phyloP scores from a whole-genome alignment of 2,888 invertebrate species.

The Pyrocoelia pectoralis region DNA sequence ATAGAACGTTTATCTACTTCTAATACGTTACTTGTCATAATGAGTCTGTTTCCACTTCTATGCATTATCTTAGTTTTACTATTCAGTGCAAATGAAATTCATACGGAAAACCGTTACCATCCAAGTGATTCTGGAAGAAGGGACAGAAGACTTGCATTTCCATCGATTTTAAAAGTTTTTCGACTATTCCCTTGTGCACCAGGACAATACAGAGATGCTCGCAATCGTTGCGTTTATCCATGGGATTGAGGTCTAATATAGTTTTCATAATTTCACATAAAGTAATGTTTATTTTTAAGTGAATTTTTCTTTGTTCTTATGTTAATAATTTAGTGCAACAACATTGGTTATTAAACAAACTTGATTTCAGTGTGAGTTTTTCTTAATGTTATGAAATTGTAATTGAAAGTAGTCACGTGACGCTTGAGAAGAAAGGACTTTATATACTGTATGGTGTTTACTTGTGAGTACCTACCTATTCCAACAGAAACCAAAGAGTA shows the following conservation, averaged over 20 bases:
- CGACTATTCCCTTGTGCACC: neutral
- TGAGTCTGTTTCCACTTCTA: neutral
- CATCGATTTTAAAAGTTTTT: neutral
- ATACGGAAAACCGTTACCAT: neutral
- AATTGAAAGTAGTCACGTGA: no score
- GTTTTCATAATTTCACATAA: no score
- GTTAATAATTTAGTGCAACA: no score
- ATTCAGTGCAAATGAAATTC: neutral
- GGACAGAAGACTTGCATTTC: neutral
- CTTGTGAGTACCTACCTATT: no score
- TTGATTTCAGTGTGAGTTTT: no score
- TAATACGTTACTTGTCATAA: neutral
- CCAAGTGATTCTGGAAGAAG: neutral
- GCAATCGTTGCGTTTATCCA: neutral
- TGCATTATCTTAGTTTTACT: neutral
- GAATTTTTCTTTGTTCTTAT: no score
- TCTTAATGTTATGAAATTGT: no score
- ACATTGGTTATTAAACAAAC: no score
- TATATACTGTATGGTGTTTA: no score
- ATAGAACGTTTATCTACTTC: neutral
- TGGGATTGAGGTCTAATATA: conserved; percentile 9
- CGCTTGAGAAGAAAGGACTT: no score
- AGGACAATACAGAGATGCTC: conserved; percentile 8
- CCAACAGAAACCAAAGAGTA: no score
- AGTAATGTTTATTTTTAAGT: no score